Percentiles rank a stretch among this genome's conserved stretches.
These are phyloP conservation scores for Plebejus melissa DNA, from an alignment of 2,888 invertebrate species.

Conservation along the genomic window DNA sequence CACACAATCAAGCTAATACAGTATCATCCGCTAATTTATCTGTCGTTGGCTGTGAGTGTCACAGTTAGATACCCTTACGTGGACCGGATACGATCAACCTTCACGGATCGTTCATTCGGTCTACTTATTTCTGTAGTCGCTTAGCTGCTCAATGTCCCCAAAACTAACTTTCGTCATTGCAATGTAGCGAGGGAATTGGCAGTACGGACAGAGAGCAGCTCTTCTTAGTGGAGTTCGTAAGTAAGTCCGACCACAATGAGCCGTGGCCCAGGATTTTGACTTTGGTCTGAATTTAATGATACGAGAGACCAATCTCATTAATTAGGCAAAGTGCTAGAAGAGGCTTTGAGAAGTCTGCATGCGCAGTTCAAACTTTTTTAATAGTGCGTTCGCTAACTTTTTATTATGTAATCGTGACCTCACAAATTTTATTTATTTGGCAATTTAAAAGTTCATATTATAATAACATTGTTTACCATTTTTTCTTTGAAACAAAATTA, in stretches of 20 bases:
- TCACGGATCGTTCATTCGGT: constrained; percentile 44
- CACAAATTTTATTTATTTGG: constrained; percentile 6
- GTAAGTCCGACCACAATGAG: constrained; percentile 34
- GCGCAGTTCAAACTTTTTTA: constrained; percentile 15
- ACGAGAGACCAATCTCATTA: not conserved
- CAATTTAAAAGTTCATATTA: constrained; percentile 1
- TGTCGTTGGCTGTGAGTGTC: constrained; percentile 82
- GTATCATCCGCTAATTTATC: constrained; percentile 76
- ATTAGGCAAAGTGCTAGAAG: not conserved
- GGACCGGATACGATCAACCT: constrained; percentile 42
- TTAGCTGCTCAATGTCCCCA: constrained; percentile 54
- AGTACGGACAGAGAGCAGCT: constrained; percentile 49
- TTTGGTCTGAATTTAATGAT: constrained; percentile 31
- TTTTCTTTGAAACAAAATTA: not conserved
- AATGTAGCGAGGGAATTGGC: constrained; percentile 37
- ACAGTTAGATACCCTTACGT: constrained; percentile 62
- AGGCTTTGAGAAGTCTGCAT: constrained; percentile 20
- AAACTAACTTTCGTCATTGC: constrained; percentile 35
- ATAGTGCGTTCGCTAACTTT: constrained; percentile 23
- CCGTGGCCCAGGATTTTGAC: constrained; percentile 24
- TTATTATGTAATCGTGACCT: constrained; percentile 12
- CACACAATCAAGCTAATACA: constrained; percentile 72
- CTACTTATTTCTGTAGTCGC: constrained; percentile 52
- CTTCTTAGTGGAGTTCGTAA: constrained; percentile 40
- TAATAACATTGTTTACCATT: not conserved